Conservation (phyloP, 2,113 vertebrate species). For the Polypterus bichir region DNA sequence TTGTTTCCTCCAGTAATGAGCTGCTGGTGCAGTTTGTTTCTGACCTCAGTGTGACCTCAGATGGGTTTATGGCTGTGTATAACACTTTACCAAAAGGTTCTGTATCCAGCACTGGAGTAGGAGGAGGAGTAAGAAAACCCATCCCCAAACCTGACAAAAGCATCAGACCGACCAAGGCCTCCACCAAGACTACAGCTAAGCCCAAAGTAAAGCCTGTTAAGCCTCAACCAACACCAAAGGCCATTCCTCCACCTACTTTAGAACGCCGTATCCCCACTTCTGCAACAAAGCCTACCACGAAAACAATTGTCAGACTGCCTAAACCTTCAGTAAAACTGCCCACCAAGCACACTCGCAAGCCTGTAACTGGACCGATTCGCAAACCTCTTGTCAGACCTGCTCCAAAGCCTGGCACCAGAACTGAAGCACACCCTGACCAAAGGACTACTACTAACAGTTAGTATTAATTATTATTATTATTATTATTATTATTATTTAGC, state of each 20-base stretch:
- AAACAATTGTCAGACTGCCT: too few relatives aligned
- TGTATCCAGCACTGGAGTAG: conserved; percentile 21
- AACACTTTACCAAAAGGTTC: conserved; percentile 39
- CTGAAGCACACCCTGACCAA: conserved; percentile 8
- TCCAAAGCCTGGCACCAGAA: conserved; percentile 1
- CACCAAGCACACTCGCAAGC: conserved; percentile 18
- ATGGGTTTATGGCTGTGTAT: conserved; percentile 74
- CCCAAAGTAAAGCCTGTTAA: conserved; percentile 23
- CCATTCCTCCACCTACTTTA: not conserved
- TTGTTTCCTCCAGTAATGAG: conserved; percentile 67
- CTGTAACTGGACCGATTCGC: conserved; percentile 22
- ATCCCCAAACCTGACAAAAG: not conserved
- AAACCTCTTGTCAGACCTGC: conserved; percentile 15
- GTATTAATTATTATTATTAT: too few relatives aligned
- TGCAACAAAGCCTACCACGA: too few relatives aligned
- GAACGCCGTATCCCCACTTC: not conserved
- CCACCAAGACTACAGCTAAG: conserved; percentile 29
- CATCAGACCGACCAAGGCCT: conserved; percentile 10
- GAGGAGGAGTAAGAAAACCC: conserved; percentile 27
- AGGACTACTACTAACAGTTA: not conserved
- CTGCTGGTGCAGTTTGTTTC: conserved; percentile 83
- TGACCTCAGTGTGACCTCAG: conserved; percentile 73
- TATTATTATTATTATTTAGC: too few relatives aligned
- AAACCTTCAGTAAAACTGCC: not conserved
- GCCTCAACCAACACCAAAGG: conserved; percentile 9